phyloP scores from a whole-genome alignment of 2,113 vertebrate genomes.

The Hemicordylus capensis region DNA sequence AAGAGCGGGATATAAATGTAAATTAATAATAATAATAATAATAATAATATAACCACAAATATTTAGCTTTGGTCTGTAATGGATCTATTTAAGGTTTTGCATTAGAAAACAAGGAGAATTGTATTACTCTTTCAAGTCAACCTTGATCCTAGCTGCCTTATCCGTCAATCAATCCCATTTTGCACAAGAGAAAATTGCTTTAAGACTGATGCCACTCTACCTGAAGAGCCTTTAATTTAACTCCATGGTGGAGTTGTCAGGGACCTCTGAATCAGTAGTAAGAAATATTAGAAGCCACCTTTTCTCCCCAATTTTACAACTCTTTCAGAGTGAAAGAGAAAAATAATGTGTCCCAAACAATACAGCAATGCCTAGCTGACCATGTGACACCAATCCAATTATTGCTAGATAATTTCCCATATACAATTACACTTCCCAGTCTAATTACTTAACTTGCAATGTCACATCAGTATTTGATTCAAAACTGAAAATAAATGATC shows the following conservation, averaged over 20 bases:
- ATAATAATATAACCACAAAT: no score
- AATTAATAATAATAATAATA: no score
- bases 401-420: background rate
- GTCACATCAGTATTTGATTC: constrained; percentile 5
- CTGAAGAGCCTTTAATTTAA: background rate
- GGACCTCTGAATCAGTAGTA: background rate
- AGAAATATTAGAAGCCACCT: background rate
- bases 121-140: background rate
- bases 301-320: background rate
- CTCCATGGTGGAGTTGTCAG: background rate
- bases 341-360: background rate
- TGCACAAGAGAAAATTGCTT: background rate
- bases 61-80: background rate
- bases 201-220: background rate
- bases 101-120: background rate
- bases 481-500: constrained; percentile 11
- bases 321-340: background rate
- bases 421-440: background rate
- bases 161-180: background rate
- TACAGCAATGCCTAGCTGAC: background rate
- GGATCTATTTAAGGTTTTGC: background rate
- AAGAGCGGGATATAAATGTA: no score
- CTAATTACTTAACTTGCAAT: background rate
- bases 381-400: background rate
- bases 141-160: background rate